A percentile compares a stretch with the other conserved stretches of the same genome.
Evolutionary conservation across 2,113 vertebrate genomes (phyloP).

Genomic region (Aleadryas rufinucha): DNA sequence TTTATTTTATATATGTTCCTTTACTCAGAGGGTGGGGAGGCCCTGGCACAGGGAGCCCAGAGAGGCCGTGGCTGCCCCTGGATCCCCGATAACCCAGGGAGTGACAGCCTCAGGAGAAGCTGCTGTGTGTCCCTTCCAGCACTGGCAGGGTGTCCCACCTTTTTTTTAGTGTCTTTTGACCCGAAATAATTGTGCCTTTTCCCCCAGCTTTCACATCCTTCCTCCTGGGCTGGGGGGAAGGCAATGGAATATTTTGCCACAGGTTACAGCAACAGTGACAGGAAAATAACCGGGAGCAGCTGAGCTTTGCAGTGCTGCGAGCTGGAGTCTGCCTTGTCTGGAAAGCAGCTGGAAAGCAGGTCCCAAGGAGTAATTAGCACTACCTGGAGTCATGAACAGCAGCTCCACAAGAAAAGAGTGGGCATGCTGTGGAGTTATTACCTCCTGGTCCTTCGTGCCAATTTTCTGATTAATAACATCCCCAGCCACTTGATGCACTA

Average conservation of each 20-base stretch:
- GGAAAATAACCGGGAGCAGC: not conserved
- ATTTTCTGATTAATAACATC: constrained; percentile 59
- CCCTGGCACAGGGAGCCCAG: not conserved
- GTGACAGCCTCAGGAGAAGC: not conserved
- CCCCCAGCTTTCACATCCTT: not conserved
- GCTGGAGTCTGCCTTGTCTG: not conserved
- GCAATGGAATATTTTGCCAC: fast-evolving
- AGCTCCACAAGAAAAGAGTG: not conserved
- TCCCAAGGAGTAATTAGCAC: not conserved
- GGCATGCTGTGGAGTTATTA: not conserved
- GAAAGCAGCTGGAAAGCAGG: not conserved
- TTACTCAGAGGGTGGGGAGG: not conserved
- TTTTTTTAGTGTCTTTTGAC: not conserved
- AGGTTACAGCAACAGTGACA: not conserved
- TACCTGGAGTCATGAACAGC: not conserved
- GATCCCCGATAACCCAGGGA: not conserved
- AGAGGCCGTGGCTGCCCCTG: not conserved
- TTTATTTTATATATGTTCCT: not conserved
- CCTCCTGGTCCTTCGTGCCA: constrained; percentile 16
- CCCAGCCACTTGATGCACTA: constrained; percentile 54
- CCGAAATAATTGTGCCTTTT: fast-evolving
- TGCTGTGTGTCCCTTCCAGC: not conserved
- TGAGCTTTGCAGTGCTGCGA: fast-evolving
- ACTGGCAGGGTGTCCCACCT: fast-evolving
- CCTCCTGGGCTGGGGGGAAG: not conserved